Conservation (phyloP, 2,888 invertebrate species). For the Caradrina kadenii region DNA sequence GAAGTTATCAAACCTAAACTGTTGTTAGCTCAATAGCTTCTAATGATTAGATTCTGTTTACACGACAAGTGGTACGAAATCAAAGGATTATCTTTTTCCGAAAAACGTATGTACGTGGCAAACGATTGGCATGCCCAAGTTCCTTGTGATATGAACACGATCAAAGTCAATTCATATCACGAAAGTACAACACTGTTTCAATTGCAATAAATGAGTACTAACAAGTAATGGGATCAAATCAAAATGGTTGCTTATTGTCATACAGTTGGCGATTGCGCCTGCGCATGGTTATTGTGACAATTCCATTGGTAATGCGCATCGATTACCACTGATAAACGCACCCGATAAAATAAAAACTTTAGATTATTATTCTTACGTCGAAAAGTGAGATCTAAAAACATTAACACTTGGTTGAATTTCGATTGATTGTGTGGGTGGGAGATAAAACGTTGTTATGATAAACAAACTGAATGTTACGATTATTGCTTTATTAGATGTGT, state of each 20-base stretch:
- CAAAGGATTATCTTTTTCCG: background rate
- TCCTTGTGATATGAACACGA: slow-evolving; percentile 8
- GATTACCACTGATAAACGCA: slow-evolving; percentile 66
- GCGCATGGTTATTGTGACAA: slow-evolving; percentile 74
- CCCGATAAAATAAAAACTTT: slow-evolving; percentile 41
- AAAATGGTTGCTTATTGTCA: slow-evolving; percentile 70
- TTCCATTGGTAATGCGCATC: slow-evolving; percentile 74
- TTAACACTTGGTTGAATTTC: slow-evolving; percentile 37
- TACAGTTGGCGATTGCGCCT: slow-evolving; percentile 68
- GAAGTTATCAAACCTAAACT: slow-evolving; percentile 21
- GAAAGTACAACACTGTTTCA: slow-evolving; percentile 35
- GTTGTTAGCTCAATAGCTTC: background rate
- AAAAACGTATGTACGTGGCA: background rate
- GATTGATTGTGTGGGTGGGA: slow-evolving; percentile 35
- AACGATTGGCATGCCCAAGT: background rate
- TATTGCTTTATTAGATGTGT: slow-evolving; percentile 59
- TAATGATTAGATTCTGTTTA: slow-evolving; percentile 24
- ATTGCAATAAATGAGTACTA: slow-evolving; percentile 55
- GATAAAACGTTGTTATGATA: slow-evolving; percentile 59
- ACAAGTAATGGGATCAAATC: slow-evolving; percentile 66
- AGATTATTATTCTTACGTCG: slow-evolving; percentile 23
- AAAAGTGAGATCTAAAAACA: slow-evolving; percentile 38
- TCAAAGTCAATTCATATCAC: slow-evolving; percentile 12
- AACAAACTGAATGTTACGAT: slow-evolving; percentile 61
- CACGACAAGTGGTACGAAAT: background rate